Evolutionary conservation across 2,113 vertebrate species (phyloP).

Genomic region (Etia nguti): DNA sequence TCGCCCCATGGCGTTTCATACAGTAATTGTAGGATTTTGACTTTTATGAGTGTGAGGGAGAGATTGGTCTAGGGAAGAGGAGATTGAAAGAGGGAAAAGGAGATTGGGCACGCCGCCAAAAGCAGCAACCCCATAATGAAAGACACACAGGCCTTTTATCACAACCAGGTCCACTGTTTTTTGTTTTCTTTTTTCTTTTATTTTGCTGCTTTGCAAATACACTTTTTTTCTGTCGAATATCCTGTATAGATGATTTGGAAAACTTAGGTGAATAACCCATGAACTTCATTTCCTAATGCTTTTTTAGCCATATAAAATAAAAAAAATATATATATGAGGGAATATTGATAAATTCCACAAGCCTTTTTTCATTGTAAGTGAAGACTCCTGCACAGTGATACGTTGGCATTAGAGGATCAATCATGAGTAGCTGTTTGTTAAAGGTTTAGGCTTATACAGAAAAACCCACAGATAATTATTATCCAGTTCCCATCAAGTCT

Average conservation of each 20-base stretch:
- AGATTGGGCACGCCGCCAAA: slow-evolving; percentile 40
- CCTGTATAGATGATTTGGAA: not conserved
- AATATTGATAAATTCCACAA: not conserved
- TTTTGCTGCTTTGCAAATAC: not conserved
- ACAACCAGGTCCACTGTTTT: not conserved
- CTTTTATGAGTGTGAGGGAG: slow-evolving; percentile 34
- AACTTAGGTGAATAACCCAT: not conserved
- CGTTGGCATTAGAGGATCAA: not conserved
- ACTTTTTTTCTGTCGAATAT: slow-evolving; percentile 12
- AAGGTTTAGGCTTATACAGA: not conserved
- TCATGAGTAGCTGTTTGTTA: not conserved
- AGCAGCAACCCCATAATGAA: slow-evolving; percentile 26
- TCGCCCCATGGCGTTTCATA: slow-evolving; percentile 7
- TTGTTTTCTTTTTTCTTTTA: not conserved
- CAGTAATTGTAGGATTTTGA: slow-evolving; percentile 44
- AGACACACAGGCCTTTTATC: slow-evolving; percentile 11
- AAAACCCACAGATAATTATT: not conserved
- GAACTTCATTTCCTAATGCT: not conserved
- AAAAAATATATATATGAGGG: not conserved
- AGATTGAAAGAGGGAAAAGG: slow-evolving; percentile 18
- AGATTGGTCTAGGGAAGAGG: slow-evolving; percentile 22
- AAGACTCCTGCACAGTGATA: not conserved
- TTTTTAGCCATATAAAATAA: not conserved
- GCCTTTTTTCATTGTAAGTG: not conserved
- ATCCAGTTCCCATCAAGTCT: not conserved